Evolutionary conservation across 2,888 invertebrate species (phyloP).

Genomic region (Phoronis australis): DNA sequence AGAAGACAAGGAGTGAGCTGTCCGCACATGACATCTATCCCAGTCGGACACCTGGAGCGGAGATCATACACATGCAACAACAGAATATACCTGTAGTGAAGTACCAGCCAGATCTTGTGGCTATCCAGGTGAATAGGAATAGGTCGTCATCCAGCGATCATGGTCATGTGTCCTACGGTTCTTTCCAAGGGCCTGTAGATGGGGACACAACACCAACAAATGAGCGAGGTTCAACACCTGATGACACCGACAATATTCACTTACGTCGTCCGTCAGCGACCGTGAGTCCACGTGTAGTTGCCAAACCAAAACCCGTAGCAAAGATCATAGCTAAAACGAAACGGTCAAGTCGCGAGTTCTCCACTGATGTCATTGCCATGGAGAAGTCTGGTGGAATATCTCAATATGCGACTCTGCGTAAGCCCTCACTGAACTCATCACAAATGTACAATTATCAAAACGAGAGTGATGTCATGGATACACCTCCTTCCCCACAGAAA

Average conservation of each 20-base stretch:
- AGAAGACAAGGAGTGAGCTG: conserved; percentile 32
- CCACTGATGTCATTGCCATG: conserved; percentile 32
- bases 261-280: conserved; percentile 76
- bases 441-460: neutral
- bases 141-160: conserved; percentile 18
- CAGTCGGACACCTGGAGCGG: neutral
- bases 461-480: neutral
- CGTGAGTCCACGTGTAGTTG: conserved; percentile 74
- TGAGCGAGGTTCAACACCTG: conserved; percentile 55
- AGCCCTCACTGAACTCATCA: neutral
- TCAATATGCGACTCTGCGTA: neutral
- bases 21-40: conserved; percentile 6
- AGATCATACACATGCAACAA: neutral
- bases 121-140: conserved; percentile 45
- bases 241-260: conserved; percentile 65
- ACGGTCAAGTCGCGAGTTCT: conserved; percentile 32
- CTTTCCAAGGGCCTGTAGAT: conserved; percentile 59
- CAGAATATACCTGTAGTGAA: conserved; percentile 10
- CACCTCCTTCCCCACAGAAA: neutral
- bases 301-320: conserved; percentile 58
- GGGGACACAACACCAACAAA: conserved; percentile 87
- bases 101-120: conserved; percentile 52
- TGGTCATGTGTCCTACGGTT: conserved; percentile 58
- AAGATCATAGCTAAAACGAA: conserved; percentile 40
- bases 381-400: conserved; percentile 9